Conservation (phyloP, 2,888 invertebrate species). For the Smittia sp. region DNA sequence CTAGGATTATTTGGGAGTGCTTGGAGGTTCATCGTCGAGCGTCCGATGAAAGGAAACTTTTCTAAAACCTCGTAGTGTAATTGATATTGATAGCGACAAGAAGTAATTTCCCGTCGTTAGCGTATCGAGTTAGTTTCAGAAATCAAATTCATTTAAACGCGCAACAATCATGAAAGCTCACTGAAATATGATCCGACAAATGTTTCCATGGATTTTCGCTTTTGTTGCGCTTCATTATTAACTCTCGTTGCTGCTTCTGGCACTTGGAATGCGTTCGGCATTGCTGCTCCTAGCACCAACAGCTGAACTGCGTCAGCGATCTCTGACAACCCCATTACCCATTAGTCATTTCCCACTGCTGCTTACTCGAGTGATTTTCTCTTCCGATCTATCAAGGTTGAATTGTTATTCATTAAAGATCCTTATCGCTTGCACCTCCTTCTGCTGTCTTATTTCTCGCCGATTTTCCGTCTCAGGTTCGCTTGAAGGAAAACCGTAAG, state of each 20-base stretch:
- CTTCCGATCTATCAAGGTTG: neutral
- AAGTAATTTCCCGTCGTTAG: neutral
- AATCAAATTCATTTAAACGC: neutral
- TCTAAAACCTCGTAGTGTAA: neutral
- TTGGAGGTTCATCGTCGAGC: no score
- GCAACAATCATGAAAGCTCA: neutral
- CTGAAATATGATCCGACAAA: neutral
- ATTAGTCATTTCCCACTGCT: neutral
- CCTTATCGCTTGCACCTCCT: neutral
- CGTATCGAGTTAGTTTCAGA: neutral
- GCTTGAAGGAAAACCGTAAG: no score
- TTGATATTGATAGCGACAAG: neutral
- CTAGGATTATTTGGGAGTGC: neutral
- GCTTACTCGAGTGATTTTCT: neutral
- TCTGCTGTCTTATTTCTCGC: neutral
- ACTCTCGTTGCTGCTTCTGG: neutral
- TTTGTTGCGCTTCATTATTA: neutral
- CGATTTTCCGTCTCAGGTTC: neutral
- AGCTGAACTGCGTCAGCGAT: neutral
- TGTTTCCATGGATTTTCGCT: neutral
- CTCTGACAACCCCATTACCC: neutral
- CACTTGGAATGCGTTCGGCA: neutral
- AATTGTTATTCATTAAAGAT: slow-evolving; percentile 25
- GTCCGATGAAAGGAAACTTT: neutral
- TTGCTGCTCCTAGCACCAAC: neutral